Base-by-base conservation (phyloP, 2,797 vertebrate species). In the Gambelia wislizenii region DNA sequence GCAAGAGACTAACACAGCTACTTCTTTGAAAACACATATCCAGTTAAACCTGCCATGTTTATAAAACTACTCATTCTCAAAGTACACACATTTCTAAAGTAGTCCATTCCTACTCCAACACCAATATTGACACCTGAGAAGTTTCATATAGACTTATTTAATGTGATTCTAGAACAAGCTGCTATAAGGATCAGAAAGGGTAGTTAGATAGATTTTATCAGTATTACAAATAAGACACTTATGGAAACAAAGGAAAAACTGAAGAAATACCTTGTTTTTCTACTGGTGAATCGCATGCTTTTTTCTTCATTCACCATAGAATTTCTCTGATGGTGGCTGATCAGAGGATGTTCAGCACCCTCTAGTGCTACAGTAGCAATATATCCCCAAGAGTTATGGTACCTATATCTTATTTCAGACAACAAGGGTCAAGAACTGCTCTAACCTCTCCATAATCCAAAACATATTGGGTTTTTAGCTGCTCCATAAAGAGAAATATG, bases 341-440 rank as follows among this genome's bases (percentile, higher is more conserved):
- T 76, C 74, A 20, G 25, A 75, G 42, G 69, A 33, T 33, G 39
- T 75, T 64, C 30, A 88, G 87, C 87, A 75, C 87, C 87, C 87
- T 88, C 79, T 88, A 88, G 87, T 88, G 87, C 79, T 64, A 49
- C 13, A 75, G 20, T 36, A 87, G 69, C 42, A 88, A 75, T 33
- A 64, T 52, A 75, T 88, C 13, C 9, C 33, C 39, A 74, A 82
- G 39, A 36, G 18, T 44, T 42, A 82, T 10, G 5, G 1, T 82
- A 59, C 39, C 16, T 16, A 72, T 8, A 39, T 8, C 59, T 13
- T 16, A 25, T 39, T 27, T 44, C 64, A 69, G 61, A 47, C 33
- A 67, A 14, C 18, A 67, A 79, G 9, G 39, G 27, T 30, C 33
- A 49, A 33, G 44, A 67, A 78, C 6, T 79, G 7, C 25, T 30